A percentile compares a stretch with the other conserved stretches of the same genome.
Conservation (phyloP, 1,140 invertebrate species). For the Hyles euphorbiae region DNA sequence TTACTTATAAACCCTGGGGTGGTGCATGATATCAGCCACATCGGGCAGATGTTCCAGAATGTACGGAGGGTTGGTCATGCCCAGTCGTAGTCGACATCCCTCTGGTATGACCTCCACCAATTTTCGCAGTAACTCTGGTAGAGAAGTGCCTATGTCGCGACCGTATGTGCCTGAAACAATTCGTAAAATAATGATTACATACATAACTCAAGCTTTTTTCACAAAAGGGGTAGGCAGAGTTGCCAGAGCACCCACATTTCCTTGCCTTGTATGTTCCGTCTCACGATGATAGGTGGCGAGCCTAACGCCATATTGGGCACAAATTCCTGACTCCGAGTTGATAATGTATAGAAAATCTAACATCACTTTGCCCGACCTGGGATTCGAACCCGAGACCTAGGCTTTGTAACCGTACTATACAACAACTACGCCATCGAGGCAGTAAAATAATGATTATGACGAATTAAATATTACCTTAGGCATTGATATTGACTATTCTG, state of each 20-base stretch:
- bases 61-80: constrained; percentile 99
- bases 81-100: constrained; percentile 90
- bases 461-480: too few relatives aligned
- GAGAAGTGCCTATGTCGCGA: constrained; percentile 91
- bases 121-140: constrained; percentile 91
- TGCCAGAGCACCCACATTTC: neutral
- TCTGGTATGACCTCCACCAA: constrained; percentile 94
- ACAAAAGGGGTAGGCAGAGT: too few relatives aligned
- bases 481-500: too few relatives aligned
- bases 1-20: constrained; percentile 90
- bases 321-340: too few relatives aligned
- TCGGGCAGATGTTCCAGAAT: constrained; percentile 96
- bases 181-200: neutral
- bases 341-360: too few relatives aligned
- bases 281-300: too few relatives aligned
- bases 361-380: too few relatives aligned
- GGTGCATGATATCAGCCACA: constrained; percentile 91
- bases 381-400: too few relatives aligned
- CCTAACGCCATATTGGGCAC: too few relatives aligned
- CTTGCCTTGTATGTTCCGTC: neutral
- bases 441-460: too few relatives aligned
- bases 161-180: constrained; percentile 88
- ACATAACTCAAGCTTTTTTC: neutral
- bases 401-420: too few relatives aligned
- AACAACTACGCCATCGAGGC: too few relatives aligned